These are phyloP conservation scores for Drosophila willistoni DNA, from an alignment of 1,140 invertebrate species.

Conservation along the genomic window DNA sequence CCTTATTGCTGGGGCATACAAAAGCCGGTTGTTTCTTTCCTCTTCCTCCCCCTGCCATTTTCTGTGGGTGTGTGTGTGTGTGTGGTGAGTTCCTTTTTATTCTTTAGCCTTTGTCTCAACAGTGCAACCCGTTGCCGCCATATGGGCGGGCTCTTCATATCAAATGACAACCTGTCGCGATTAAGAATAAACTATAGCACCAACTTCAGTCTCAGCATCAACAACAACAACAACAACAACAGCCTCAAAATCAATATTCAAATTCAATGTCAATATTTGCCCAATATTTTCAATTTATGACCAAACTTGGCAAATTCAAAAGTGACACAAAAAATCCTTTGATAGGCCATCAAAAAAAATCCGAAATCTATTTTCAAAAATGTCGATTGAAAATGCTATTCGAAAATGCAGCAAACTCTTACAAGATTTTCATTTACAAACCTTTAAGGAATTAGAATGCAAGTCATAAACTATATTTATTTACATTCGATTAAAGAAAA, in stretches of 20 bases:
- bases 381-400: too few relatives aligned
- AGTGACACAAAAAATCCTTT: too few relatives aligned
- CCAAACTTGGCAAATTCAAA: too few relatives aligned
- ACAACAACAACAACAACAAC: neutral
- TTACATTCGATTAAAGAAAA: too few relatives aligned
- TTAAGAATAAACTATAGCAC: neutral
- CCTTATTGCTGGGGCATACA: conserved; percentile 15
- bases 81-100: conserved; percentile 20
- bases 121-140: conserved; percentile 5
- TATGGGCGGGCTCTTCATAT: conserved; percentile 3
- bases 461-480: too few relatives aligned
- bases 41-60: neutral
- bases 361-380: too few relatives aligned
- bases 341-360: too few relatives aligned
- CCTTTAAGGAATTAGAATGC: too few relatives aligned
- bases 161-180: conserved; percentile 18
- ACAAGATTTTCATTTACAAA: too few relatives aligned
- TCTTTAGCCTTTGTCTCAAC: neutral
- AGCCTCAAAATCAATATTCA: neutral
- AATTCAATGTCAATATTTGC: neutral
- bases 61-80: neutral
- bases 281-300: neutral
- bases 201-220: neutral
- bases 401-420: too few relatives aligned
- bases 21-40: conserved; percentile 39